Evolutionary conservation across 2,888 invertebrate genomes (phyloP).

Genomic region (Epirrita christyi): DNA sequence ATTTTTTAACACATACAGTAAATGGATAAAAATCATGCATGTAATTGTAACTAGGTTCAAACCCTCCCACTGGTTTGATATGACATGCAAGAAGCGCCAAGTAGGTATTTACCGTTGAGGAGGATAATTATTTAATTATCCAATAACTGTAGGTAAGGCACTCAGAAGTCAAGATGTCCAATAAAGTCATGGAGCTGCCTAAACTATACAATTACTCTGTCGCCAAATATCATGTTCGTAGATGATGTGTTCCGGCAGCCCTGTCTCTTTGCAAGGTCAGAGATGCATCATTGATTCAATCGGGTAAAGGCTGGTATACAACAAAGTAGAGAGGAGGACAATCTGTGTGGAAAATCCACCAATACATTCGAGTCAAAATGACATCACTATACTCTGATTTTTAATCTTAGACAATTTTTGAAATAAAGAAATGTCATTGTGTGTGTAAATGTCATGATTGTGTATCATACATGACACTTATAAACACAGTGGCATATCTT

Average conservation of each 20-base stretch:
- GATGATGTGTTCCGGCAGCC: conserved; percentile 13
- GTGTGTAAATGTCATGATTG: too few species aligned
- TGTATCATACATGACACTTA: too few species aligned
- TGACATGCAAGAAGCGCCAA: too few species aligned
- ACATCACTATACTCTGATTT: too few species aligned
- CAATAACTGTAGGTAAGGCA: neutral
- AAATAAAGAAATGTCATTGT: too few species aligned
- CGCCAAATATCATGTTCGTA: conserved; percentile 11
- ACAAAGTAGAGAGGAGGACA: neutral
- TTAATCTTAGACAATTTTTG: too few species aligned
- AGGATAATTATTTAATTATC: neutral
- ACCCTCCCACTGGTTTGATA: too few species aligned
- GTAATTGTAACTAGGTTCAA: too few species aligned
- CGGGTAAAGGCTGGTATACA: neutral
- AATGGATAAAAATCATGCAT: too few species aligned
- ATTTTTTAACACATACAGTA: too few species aligned
- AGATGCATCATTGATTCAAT: neutral
- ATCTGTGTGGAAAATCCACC: neutral
- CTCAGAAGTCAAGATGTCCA: conserved; percentile 10
- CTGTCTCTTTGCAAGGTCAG: conserved; percentile 14
- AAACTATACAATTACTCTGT: conserved; percentile 27
- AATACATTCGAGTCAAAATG: too few species aligned
- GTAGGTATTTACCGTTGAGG: neutral
- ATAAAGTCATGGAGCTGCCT: conserved; percentile 17
- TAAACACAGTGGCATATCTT: too few species aligned